Base-by-base conservation (phyloP, 2,113 vertebrate genomes). In the Microtus richardsoni region DNA sequence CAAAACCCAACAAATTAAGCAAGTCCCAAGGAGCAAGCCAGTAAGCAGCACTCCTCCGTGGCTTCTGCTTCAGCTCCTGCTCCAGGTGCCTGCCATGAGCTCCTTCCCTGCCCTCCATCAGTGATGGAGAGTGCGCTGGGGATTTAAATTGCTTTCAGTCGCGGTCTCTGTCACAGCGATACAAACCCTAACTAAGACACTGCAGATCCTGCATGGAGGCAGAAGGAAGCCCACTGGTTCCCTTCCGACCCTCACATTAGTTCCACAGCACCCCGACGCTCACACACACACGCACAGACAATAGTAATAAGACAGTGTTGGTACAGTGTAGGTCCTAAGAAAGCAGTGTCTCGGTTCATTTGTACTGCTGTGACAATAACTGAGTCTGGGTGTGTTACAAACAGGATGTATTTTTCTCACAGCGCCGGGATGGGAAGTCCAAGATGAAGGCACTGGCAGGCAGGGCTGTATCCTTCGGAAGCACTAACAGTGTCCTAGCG, bases 401-500 rank as follows among this genome's bases (percentile, higher is more conserved):
- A 28, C 36, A 84, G 68, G 24, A n/a, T 36, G 36, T 52, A 2
- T 66, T 54, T 44, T 68, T 70, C 70, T 83, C 21, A 11, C 0
- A 24, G n/a, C 26, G 70, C 36, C 44, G 21, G 68, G 54, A 5
- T 74, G n/a, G 13, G 10, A 66, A 22, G 19, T 52, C 54, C 36
- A 24, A 36, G 58, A 12, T 66, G 44, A 84, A 74, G 58, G 26
- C 7, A 54, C 21, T 14, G 11, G 33, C 3, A 44, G 54, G 13
- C 54, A 26, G 24, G 54, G 36, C 52, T 74, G 0, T 28, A 1
- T 71, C 66, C 66, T 82, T 36, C 24, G 49, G 92, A 33, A 12
- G 24, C 66, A 5, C 7, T 44, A 30, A 28, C 28, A 11, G 19
- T 26, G 28, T 22, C 58, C 70, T n/a, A 0, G 0, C 2, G 2